These are phyloP conservation scores for Beris chalybata DNA, from an alignment of 2,888 invertebrate genomes.

Conservation along the genomic window DNA sequence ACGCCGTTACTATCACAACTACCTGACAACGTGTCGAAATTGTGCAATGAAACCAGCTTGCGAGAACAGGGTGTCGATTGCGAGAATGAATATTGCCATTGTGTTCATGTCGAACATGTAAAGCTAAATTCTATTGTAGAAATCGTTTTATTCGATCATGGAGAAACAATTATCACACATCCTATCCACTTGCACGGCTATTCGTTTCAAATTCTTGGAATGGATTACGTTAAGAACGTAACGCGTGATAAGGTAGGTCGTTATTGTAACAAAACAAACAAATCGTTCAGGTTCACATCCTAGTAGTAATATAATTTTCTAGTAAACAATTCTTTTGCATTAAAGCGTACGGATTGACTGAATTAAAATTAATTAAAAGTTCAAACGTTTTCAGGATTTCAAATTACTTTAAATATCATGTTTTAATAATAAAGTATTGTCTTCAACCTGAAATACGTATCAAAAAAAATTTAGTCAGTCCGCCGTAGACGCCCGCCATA, in stretches of 20 bases:
- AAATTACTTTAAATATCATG: too few relatives aligned
- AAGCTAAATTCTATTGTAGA: conserved; percentile 7
- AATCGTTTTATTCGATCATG: not conserved
- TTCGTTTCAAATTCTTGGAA: not conserved
- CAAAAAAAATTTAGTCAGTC: too few relatives aligned
- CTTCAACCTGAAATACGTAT: too few relatives aligned
- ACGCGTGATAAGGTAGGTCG: conserved; percentile 1
- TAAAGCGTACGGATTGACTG: too few relatives aligned
- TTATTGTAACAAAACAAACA: not conserved
- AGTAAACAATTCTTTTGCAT: not conserved
- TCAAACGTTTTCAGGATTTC: too few relatives aligned
- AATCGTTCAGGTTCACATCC: not conserved
- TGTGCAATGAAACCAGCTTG: conserved; percentile 2
- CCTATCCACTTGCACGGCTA: conserved; percentile 16
- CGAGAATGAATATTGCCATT: not conserved
- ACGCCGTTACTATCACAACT: conserved; percentile 1
- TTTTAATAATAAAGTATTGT: too few relatives aligned
- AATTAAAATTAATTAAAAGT: too few relatives aligned
- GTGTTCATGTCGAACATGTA: conserved; percentile 7
- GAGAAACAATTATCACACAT: too few relatives aligned
- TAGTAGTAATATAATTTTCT: not conserved
- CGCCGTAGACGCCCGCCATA: too few relatives aligned
- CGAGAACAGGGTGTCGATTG: not conserved
- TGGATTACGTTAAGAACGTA: not conserved
- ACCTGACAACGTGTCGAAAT: not conserved